Conservation (phyloP, 2,888 invertebrate genomes). For the Xanthia togata region DNA sequence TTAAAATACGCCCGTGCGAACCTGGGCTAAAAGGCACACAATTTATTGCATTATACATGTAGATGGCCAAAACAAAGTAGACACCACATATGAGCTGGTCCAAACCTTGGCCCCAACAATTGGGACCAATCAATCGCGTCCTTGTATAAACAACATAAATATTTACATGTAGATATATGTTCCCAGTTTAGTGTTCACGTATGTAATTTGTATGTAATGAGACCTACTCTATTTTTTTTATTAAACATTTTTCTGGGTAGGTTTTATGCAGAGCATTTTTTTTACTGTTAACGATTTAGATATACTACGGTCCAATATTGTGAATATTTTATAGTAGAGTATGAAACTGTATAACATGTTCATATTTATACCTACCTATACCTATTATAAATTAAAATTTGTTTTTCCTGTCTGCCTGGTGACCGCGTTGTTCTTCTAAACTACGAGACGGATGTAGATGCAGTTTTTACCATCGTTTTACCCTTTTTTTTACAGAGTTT, state of each 20-base stretch:
- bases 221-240: not conserved
- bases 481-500: too few species aligned
- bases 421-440: too few species aligned
- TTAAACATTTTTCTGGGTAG: not conserved
- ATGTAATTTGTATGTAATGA: conserved; percentile 3
- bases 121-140: not conserved
- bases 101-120: not conserved
- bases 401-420: too few species aligned
- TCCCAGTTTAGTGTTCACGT: not conserved
- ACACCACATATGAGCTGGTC: not conserved
- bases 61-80: not conserved
- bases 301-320: not conserved
- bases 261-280: conserved; percentile 14
- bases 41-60: too few species aligned
- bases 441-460: too few species aligned
- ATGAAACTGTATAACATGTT: not conserved
- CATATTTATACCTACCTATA: too few species aligned
- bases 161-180: not conserved
- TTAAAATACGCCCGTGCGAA: too few species aligned
- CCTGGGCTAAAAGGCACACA: too few species aligned
- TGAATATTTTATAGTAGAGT: not conserved
- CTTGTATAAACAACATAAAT: not conserved
- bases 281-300: not conserved
- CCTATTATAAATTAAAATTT: too few species aligned
- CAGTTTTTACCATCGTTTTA: too few species aligned